Evolutionary conservation across 1,140 invertebrate species (phyloP).

Genomic region (Meloidogyne floridensis): DNA sequence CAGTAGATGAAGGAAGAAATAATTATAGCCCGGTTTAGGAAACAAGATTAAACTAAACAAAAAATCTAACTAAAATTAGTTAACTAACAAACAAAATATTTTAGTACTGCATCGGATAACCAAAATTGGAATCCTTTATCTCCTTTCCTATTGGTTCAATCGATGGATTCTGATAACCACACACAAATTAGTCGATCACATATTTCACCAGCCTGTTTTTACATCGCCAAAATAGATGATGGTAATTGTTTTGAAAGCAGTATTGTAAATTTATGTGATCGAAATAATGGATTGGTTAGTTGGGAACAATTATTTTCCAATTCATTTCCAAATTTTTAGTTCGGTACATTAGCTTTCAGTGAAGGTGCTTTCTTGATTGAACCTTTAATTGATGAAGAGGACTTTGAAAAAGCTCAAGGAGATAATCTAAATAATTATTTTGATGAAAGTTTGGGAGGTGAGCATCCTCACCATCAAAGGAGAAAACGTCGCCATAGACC

Average conservation of each 20-base stretch:
- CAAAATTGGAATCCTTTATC: constrained; percentile 15
- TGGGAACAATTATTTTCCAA: too few relatives aligned
- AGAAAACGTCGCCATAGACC: constrained; percentile 9
- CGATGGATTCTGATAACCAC: constrained; percentile 54
- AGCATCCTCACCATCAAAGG: constrained; percentile 17
- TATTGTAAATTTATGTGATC: constrained; percentile 63
- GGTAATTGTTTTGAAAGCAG: constrained; percentile 35
- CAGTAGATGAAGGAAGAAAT: too few relatives aligned
- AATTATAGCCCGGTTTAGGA: too few relatives aligned
- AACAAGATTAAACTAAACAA: too few relatives aligned
- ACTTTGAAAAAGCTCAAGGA: constrained; percentile 8
- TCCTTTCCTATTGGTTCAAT: constrained; percentile 46
- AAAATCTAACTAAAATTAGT: too few relatives aligned
- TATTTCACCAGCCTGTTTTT: constrained; percentile 55
- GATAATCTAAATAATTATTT: background rate
- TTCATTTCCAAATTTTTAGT: constrained; percentile 46
- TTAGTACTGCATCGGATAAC: background rate
- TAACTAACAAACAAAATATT: background rate
- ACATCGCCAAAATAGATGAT: constrained; percentile 51
- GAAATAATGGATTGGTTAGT: constrained; percentile 60
- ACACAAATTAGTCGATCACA: constrained; percentile 42
- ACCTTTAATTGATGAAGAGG: constrained; percentile 45
- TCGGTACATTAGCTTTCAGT: constrained; percentile 54
- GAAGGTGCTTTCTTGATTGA: constrained; percentile 62
- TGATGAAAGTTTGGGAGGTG: constrained; percentile 5